phyloP scores from a whole-genome alignment of 2,888 invertebrate species.

The Minunthozetes semirufus region DNA sequence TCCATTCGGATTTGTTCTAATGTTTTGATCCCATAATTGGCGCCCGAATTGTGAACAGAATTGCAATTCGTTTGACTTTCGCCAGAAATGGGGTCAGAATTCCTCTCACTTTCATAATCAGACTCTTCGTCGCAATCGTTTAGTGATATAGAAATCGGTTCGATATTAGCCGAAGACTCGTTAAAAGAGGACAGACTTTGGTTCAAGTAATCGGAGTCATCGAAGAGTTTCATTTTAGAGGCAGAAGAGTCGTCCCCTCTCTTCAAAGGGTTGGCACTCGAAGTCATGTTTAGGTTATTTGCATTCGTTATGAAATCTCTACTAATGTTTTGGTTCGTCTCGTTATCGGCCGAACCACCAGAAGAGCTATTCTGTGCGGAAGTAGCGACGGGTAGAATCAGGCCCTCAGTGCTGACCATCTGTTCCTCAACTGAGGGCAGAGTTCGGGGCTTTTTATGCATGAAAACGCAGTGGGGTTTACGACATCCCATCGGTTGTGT shows the following conservation, averaged over 20 bases:
- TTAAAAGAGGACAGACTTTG: neutral
- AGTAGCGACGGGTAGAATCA: constrained; percentile 16
- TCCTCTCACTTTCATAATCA: constrained; percentile 33
- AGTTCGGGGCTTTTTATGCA: constrained; percentile 56
- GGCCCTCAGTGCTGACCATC: neutral
- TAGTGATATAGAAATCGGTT: constrained; percentile 27
- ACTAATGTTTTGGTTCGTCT: neutral
- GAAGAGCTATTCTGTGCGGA: neutral
- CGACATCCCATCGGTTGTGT: constrained; percentile 74
- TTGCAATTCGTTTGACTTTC: neutral
- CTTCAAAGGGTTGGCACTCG: neutral
- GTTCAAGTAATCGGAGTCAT: neutral
- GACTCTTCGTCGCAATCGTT: constrained; percentile 43
- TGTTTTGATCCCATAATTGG: constrained; percentile 55
- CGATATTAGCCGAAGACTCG: constrained; percentile 5
- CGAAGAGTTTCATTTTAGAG: constrained; percentile 18
- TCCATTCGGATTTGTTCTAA: constrained; percentile 63
- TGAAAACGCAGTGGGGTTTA: constrained; percentile 75
- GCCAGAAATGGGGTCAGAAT: neutral
- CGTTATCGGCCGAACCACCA: neutral
- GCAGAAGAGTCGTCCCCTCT: neutral
- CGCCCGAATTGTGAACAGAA: neutral
- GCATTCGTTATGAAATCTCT: neutral
- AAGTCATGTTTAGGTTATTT: neutral
- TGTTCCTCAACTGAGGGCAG: constrained; percentile 18